Evolutionary conservation across 1,140 invertebrate species (phyloP).

Genomic region (Cephus cinctus): DNA sequence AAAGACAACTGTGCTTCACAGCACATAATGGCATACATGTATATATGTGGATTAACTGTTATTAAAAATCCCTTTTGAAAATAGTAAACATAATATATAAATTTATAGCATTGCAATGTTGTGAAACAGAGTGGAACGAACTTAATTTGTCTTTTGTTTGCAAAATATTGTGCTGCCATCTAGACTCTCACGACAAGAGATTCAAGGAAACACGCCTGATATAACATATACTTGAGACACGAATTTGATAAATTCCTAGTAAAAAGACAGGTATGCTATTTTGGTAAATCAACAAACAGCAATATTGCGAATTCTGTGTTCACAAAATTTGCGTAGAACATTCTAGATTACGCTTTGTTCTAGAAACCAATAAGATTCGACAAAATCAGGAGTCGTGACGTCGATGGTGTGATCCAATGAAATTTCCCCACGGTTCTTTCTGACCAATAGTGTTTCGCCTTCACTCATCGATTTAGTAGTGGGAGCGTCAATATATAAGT

Average conservation of each 20-base stretch:
- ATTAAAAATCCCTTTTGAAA: background rate
- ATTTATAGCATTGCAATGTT: background rate
- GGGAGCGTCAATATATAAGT: no score
- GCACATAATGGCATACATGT: background rate
- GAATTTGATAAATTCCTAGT: background rate
- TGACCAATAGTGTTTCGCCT: constrained; percentile 7
- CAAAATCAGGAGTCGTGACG: constrained; percentile 10
- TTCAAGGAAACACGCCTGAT: background rate
- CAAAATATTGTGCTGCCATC: constrained; percentile 1
- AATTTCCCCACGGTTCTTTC: background rate
- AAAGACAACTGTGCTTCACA: background rate
- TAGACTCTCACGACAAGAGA: background rate
- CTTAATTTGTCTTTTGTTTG: background rate
- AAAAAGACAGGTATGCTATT: background rate
- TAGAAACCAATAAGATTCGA: constrained; percentile 12
- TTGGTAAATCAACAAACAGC: background rate
- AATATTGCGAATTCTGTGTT: background rate
- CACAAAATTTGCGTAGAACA: background rate
- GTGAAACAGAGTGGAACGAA: background rate
- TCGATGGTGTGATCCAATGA: constrained; percentile 14
- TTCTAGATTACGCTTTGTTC: constrained; percentile 17
- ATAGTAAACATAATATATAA: no score
- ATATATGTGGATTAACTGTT: background rate
- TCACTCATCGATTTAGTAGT: no score
- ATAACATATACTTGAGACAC: background rate